These are phyloP conservation scores for Melinaea menophilus DNA, from an alignment of 2,888 invertebrate species.

Conservation along the genomic window DNA sequence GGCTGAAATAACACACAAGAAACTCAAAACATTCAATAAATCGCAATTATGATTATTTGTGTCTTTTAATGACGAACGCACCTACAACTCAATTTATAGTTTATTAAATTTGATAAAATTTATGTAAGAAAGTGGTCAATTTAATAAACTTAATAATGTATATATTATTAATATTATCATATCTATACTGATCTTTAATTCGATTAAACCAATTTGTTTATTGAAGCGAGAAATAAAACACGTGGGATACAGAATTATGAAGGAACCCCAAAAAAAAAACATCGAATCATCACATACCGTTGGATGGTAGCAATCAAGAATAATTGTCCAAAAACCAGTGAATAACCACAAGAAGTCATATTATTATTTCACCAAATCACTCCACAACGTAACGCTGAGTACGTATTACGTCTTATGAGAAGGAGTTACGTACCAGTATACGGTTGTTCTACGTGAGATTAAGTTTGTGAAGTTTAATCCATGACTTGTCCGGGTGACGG, in stretches of 20 bases:
- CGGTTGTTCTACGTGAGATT: constrained; percentile 23
- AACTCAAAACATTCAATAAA: constrained; percentile 19
- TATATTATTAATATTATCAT: no score
- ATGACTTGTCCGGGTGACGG: constrained; percentile 55
- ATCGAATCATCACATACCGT: constrained; percentile 21
- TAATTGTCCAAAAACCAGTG: constrained; percentile 59
- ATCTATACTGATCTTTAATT: no score
- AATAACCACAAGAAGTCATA: constrained; percentile 59
- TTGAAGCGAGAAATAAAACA: not conserved
- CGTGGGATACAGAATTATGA: constrained; percentile 1
- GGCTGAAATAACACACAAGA: constrained; percentile 37
- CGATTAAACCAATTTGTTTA: no score
- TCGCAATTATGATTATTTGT: constrained; percentile 1
- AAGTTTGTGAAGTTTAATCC: constrained; percentile 49
- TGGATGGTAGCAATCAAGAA: constrained; percentile 53
- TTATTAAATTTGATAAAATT: no score
- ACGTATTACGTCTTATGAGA: constrained; percentile 30
- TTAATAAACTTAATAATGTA: no score
- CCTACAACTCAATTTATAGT: no score
- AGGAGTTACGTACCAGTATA: constrained; percentile 23
- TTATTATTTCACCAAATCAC: constrained; percentile 38
- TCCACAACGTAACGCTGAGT: not conserved
- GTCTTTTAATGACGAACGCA: not conserved
- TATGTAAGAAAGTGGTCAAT: no score
- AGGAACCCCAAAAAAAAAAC: constrained; percentile 19